These are phyloP conservation scores for Merops nubicus DNA, from an alignment of 2,113 vertebrate genomes.

Conservation along the genomic window DNA sequence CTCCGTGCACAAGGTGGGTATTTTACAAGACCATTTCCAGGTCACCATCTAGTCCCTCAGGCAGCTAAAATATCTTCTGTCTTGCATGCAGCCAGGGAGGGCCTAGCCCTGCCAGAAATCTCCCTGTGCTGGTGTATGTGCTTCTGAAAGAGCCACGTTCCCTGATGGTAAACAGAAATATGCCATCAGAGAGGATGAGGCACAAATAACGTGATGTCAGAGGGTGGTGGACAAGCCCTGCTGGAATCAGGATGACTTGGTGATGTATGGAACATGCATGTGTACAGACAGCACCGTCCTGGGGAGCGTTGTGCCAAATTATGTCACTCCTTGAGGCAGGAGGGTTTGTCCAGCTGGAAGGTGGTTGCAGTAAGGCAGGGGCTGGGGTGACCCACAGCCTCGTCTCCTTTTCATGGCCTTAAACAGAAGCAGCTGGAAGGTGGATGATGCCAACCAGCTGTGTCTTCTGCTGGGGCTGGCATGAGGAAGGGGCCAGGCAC, in stretches of 20 bases:
- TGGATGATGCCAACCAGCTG: background rate
- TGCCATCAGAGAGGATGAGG: background rate
- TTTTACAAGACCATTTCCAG: background rate
- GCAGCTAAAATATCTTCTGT: background rate
- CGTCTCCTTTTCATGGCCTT: background rate
- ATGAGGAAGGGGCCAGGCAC: background rate
- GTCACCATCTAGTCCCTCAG: background rate
- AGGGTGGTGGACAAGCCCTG: background rate
- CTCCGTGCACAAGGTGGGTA: background rate
- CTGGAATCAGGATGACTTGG: background rate
- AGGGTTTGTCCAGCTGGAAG: background rate
- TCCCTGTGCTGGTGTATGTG: background rate
- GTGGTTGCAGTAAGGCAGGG: background rate
- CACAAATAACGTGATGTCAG: accelerated
- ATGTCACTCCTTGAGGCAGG: background rate
- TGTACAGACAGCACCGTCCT: background rate
- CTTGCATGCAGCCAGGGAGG: background rate
- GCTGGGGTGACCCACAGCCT: background rate
- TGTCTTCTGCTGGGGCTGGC: background rate
- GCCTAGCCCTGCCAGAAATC: background rate
- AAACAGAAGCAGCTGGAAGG: background rate
- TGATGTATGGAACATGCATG: background rate
- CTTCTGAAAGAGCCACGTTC: background rate
- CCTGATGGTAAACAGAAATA: background rate
- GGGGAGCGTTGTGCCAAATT: background rate